A percentile compares a stretch with the other conserved stretches of the same genome.
These are phyloP conservation scores for Mionectes olivaceus DNA, from an alignment of 2,797 vertebrate species.

Conservation along the genomic window DNA sequence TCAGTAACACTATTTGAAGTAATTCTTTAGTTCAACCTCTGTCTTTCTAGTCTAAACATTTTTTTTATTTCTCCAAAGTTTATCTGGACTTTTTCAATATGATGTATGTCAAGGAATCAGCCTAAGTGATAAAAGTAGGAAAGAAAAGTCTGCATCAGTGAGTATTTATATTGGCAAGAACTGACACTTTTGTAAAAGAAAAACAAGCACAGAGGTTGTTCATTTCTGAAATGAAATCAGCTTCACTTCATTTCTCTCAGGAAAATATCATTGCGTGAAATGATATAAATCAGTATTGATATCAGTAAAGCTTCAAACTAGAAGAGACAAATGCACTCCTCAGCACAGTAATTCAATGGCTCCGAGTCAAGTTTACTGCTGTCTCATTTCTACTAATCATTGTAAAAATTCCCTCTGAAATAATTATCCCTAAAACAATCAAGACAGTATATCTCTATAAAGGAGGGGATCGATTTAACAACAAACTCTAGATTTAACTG, in stretches of 20 bases:
- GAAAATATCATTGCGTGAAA: conserved; percentile 70
- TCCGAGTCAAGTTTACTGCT: conserved; percentile 73
- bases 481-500: conserved; percentile 92
- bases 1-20: conserved; percentile 51
- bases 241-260: conserved; percentile 71
- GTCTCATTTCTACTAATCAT: conserved; percentile 76
- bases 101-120: conserved; percentile 82
- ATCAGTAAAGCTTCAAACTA: conserved; percentile 53
- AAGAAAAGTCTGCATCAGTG: conserved; percentile 80
- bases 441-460: conserved; percentile 82
- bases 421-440: conserved; percentile 88
- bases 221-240: conserved; percentile 72
- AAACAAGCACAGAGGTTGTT: conserved; percentile 73
- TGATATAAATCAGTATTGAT: conserved; percentile 74
- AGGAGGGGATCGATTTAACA: conserved; percentile 86
- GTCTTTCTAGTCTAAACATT: conserved; percentile 72
- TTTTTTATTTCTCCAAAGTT: conserved; percentile 59
- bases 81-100: conserved; percentile 82
- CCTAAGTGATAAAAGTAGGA: conserved; percentile 76
- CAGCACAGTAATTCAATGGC: conserved; percentile 61
- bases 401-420: conserved; percentile 77
- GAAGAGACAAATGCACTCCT: conserved; percentile 69
- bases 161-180: conserved; percentile 85
- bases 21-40: conserved; percentile 58
- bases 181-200: conserved; percentile 76